phyloP scores from a whole-genome alignment of 2,113 vertebrate genomes.

The Oreochromis tanganicae region DNA sequence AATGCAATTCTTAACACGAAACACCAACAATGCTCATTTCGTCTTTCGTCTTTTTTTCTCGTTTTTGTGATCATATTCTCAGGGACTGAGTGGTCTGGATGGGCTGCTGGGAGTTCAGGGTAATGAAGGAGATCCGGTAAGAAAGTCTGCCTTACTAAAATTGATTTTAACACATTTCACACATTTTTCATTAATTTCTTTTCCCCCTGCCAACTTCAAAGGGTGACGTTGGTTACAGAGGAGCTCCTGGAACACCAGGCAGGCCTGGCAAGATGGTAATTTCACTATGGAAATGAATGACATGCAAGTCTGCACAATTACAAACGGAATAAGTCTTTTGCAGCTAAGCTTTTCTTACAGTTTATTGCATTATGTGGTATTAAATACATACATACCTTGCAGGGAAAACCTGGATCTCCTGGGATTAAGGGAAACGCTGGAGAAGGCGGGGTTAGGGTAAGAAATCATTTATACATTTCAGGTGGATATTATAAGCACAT shows the following conservation, averaged over 20 bases:
- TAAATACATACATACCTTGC: background rate
- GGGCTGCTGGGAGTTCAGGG: conserved; percentile 74
- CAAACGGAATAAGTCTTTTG: background rate
- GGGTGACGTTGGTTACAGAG: conserved; percentile 64
- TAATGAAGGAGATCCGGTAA: conserved; percentile 73
- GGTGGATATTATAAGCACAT: background rate
- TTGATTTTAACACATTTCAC: background rate
- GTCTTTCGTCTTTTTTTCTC: background rate
- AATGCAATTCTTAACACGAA: background rate
- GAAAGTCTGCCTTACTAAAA: background rate
- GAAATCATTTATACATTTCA: background rate
- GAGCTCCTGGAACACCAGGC: conserved; percentile 55
- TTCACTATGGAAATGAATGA: background rate
- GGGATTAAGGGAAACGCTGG: conserved; percentile 60
- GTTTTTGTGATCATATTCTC: background rate
- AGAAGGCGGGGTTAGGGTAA: conserved; percentile 59
- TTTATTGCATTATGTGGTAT: background rate
- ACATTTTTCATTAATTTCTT: background rate
- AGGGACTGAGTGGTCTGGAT: conserved; percentile 68
- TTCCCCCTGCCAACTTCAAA: background rate
- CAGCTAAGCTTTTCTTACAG: background rate
- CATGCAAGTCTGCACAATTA: background rate
- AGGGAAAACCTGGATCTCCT: conserved; percentile 61
- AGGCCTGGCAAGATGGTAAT: conserved; percentile 58
- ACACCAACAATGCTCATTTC: background rate